Evolutionary conservation across 2,113 vertebrate genomes (phyloP), one percentile per base, ranked within the genome.

Genomic region (Anoplopoma fimbria): DNA sequence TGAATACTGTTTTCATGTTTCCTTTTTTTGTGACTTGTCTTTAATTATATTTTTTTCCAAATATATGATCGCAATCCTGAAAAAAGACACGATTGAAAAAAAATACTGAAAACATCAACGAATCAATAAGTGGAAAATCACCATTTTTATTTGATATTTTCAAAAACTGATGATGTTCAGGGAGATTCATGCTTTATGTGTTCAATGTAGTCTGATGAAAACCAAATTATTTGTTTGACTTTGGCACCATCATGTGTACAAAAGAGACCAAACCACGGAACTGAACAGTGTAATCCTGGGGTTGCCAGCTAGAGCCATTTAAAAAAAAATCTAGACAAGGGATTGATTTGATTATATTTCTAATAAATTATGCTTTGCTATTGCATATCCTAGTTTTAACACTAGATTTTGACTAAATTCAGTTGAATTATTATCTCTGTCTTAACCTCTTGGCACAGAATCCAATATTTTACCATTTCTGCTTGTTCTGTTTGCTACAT

Each of bases 171-270:
- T 69, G 13, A 40, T 81, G 25, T 61, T 68, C 33, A 45, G 29
- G 1, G 45, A 23, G 1, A 38, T 23, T 13, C 0, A 55, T 58
- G n/a, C n/a, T n/a, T n/a, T n/a, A n/a, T n/a, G n/a, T n/a, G 42
- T n/a, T 45, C 1, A n/a, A 70, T 33, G 9, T 9, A 27, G 5
- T 55, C 27, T 27, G 25, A 2, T 3, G 9, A 36, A 61, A 60
- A 13, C 53, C 64, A 74, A 49, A 51, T 38, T 36, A 75, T 82
- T 67, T 84, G 42, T 9, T 84, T 71, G 64, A 33, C 53, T 91
- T 58, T 92, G 88, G 90, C 87, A 85, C 92, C 92, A 90, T 55
- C 93, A 1, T 85, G 91, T 93, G 94, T 78, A 69, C 55, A 86
- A 63, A 77, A 61, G 4, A 77, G 1, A 42, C 7, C 4, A 82